These are phyloP conservation scores for Drosophila fulvimacula DNA, from an alignment of 2,888 invertebrate genomes.

Conservation along the genomic window DNA sequence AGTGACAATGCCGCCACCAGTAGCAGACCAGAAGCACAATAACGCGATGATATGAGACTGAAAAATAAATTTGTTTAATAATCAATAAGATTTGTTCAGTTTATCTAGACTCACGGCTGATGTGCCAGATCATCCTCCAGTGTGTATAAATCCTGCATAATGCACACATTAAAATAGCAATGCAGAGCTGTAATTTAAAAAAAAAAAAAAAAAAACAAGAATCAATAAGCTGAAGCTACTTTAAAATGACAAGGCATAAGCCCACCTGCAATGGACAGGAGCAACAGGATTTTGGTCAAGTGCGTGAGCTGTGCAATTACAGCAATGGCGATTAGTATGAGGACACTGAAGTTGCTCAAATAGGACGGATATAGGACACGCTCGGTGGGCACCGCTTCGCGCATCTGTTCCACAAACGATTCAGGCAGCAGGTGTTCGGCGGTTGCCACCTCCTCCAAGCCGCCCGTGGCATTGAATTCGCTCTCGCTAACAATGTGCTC, in stretches of 20 bases:
- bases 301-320: slow-evolving; percentile 90
- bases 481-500: slow-evolving; percentile 78
- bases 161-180: slow-evolving; percentile 87
- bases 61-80: slow-evolving; percentile 36
- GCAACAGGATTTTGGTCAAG: slow-evolving; percentile 88
- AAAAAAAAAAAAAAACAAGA: background rate
- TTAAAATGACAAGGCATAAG: too few species aligned
- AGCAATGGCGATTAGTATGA: slow-evolving; percentile 89
- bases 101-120: slow-evolving; percentile 79
- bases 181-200: slow-evolving; percentile 84
- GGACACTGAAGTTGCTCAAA: slow-evolving; percentile 89
- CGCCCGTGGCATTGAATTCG: slow-evolving; percentile 72
- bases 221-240: background rate
- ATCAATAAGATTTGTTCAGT: background rate
- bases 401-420: slow-evolving; percentile 69
- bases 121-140: slow-evolving; percentile 86
- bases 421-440: slow-evolving; percentile 70
- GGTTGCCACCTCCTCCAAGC: slow-evolving; percentile 54
- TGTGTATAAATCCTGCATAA: slow-evolving; percentile 86
- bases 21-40: slow-evolving; percentile 84
- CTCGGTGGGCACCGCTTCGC: slow-evolving; percentile 68
- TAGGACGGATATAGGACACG: slow-evolving; percentile 88
- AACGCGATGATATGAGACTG: slow-evolving; percentile 81
- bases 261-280: slow-evolving; percentile 87
- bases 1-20: slow-evolving; percentile 86